Base-by-base conservation (phyloP, 2,113 vertebrate genomes). In the Ifrita kowaldi region DNA sequence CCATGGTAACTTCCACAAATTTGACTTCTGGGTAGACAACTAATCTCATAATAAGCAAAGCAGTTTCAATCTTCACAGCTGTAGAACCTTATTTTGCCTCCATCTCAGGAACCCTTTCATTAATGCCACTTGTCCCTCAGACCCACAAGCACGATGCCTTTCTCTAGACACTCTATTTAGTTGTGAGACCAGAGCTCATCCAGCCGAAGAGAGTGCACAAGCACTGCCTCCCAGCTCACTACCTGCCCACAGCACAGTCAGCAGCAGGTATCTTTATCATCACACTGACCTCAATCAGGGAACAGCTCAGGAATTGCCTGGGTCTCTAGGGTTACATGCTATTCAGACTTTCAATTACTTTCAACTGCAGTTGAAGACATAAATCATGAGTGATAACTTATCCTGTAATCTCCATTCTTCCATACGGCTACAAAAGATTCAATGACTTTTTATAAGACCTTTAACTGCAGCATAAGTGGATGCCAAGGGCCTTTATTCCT, bases 131-230 rank as follows among this genome's bases (percentile, higher is more conserved):
- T 42, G 41, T 60, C n/a, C 49, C 63, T 62, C 46, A n/a, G 19
- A 26, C 13, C 27, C 39, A 37, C 0, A 16, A 79, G 35, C n/a
- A n/a, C 0, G 1, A 15, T 5, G 39, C 28, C 27, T 17, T 64
- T 68, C 63, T 62, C 57, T 18, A 30, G 18, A 20, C 30, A 21
- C 67, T 49, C 5, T 1, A 4, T 9, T 18, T 1, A 55, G 35
- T 2, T 28, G 7, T 15, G 49, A 85, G 62, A 52, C 3, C 37
- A 59, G 37, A 4, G 42, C 2, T 26, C 47, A 44, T 2, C 6
- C 42, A 39, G 35, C 0, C 76, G 44, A 17, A 63, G 18, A 64
- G 13, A 22, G 42, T 17, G 64, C 47, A 14, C 14, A 17, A 53
- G 33, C 56, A 23, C 9, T 13, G 39, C 27, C 49, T 68, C 65